phyloP scores from a whole-genome alignment of 2,888 invertebrate genomes.

The Tholera decimalis region DNA sequence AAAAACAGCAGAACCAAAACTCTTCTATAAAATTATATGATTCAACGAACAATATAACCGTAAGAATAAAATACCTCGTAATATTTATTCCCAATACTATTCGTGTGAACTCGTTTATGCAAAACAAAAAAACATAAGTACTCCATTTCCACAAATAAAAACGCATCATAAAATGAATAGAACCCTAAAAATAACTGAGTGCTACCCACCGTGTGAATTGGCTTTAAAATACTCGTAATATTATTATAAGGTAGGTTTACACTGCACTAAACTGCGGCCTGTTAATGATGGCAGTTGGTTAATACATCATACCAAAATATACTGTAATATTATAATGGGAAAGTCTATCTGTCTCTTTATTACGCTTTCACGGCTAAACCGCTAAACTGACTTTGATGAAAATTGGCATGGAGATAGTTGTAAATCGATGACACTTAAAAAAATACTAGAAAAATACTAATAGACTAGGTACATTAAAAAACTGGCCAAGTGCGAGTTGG shows the following conservation, averaged over 20 bases:
- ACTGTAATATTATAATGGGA: no score
- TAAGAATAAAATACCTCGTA: constrained; percentile 3
- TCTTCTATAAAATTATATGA: not conserved
- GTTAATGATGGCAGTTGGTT: not conserved
- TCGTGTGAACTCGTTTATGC: constrained; percentile 13
- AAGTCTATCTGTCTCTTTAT: no score
- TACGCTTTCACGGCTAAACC: no score
- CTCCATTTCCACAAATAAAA: constrained; percentile 41
- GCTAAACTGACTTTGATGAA: no score
- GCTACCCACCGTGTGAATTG: constrained; percentile 16
- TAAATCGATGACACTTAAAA: no score
- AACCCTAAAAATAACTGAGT: constrained; percentile 31
- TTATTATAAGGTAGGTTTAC: not conserved
- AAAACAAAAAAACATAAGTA: constrained; percentile 33
- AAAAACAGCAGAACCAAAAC: not conserved
- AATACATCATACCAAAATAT: no score
- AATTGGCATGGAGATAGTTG: no score
- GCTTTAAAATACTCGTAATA: constrained; percentile 38
- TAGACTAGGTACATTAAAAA: no score
- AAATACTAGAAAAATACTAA: no score
- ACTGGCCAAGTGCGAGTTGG: no score
- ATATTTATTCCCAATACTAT: constrained; percentile 18
- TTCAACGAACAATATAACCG: constrained; percentile 9
- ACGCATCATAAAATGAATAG: constrained; percentile 42
- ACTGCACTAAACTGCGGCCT: not conserved